Evolutionary conservation across 1,140 invertebrate genomes (phyloP), one percentile per base, ranked within the genome.

Genomic region (Doryteuthis pealeii): DNA sequence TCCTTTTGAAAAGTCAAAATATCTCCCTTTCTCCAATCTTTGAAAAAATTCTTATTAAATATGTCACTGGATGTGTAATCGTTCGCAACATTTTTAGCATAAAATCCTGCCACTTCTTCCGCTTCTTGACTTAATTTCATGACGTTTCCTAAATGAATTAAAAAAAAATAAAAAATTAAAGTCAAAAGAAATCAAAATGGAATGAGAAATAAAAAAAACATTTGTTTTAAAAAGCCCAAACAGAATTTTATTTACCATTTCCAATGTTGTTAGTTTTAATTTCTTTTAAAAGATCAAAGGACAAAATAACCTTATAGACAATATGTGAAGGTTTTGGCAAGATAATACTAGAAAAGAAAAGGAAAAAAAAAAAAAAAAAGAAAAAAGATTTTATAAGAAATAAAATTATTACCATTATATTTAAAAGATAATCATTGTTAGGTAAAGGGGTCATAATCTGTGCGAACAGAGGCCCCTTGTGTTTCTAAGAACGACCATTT

Each of bases 11-110:
- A 49, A 71, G 26, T 18, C 14, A 40, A 31, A 71, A 26, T 18
- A 49, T 30, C 18, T 68, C 78, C 89, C 84, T 91, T 91, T 80
- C 89, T 86, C 91, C 91, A 92, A 77, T 92, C 92, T 75, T 93
- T 93, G 82, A 99, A 96, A 87, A 99, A 99, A 84, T 99, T 99
- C 31, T 91, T 94, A 85, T 99, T 99, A 88, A 99, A 99, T 45
- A 92, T 91, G 69, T 95, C 91, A 87, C 98, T 99, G 10, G 95
- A 95, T 2, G 96, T 97, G 85, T 99, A 99, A 77, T 99, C 98
- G 82, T 99, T 79, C 99, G 97, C 71, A 99, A 90, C 96, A 99
- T n/a, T 99, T 77, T 93, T 92, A 0, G 95, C 96, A 90, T 99
- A 99, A 85, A 99, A 99, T 35, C 94, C 94, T 22, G 97, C 98